Conservation (phyloP, 2,113 vertebrate genomes). For the Stigmatopora argus region DNA sequence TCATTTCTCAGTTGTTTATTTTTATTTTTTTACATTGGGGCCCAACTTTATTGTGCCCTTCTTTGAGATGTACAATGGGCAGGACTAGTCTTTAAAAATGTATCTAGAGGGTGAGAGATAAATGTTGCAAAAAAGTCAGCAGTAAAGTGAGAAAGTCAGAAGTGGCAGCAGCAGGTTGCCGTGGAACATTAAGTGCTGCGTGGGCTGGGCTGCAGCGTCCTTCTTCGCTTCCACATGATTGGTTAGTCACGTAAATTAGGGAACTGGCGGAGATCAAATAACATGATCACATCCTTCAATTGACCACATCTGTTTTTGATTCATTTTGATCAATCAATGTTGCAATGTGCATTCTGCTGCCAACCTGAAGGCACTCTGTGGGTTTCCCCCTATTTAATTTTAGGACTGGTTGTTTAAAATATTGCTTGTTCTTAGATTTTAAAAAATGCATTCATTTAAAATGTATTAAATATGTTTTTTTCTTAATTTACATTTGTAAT, state of each 20-base stretch:
- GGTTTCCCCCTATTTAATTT: background rate
- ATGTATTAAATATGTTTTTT: background rate
- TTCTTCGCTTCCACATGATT: background rate
- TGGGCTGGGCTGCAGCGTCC: background rate
- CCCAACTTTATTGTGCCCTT: background rate
- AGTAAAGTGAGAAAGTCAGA: background rate
- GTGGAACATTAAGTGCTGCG: background rate
- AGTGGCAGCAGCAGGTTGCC: background rate
- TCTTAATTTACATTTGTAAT: background rate
- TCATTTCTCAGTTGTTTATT: background rate
- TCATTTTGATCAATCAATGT: background rate
- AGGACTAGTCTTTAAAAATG: background rate
- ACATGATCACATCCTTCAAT: background rate
- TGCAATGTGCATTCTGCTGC: background rate
- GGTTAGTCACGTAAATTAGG: background rate
- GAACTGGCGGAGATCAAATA: background rate
- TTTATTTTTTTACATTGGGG: background rate
- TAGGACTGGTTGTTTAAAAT: background rate
- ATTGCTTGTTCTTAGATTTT: background rate
- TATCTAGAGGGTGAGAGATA: background rate
- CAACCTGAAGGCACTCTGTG: background rate
- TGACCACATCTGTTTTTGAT: background rate
- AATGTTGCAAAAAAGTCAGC: background rate
- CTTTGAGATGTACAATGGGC: background rate
- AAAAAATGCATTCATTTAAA: too few relatives aligned